Percentiles rank a stretch among this genome's conserved stretches.
phyloP scores from a whole-genome alignment of 2,113 vertebrate genomes.

The Xiphias gladius region DNA sequence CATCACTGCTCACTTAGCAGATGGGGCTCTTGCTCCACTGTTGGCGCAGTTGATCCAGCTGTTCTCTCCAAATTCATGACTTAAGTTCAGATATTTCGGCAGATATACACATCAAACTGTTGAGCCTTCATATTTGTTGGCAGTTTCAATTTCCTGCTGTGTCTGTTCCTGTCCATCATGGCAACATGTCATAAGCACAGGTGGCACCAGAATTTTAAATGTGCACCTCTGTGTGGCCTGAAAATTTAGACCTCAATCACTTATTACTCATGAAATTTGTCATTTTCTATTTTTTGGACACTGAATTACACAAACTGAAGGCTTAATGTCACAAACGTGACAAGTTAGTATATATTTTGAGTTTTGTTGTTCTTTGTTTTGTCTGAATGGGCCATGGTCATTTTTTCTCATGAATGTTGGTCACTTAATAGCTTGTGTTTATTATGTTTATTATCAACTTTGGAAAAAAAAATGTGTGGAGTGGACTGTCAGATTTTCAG shows the following conservation, averaged over 20 bases:
- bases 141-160: conserved; percentile 32
- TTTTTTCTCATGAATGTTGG: too few relatives aligned
- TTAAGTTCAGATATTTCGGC: background rate
- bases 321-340: too few relatives aligned
- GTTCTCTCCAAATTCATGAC: background rate
- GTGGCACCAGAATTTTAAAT: background rate
- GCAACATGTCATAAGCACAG: background rate
- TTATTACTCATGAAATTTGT: background rate
- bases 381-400: too few relatives aligned
- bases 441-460: too few relatives aligned
- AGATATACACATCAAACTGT: conserved; percentile 17
- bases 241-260: background rate
- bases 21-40: background rate
- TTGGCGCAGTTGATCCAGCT: background rate
- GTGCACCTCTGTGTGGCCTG: background rate
- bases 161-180: background rate
- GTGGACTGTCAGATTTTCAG: too few relatives aligned
- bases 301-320: background rate
- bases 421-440: too few relatives aligned
- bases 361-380: too few relatives aligned
- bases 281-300: background rate
- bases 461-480: too few relatives aligned
- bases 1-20: background rate
- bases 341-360: too few relatives aligned
- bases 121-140: conserved; percentile 14